Evolutionary conservation across 2,888 invertebrate genomes (phyloP), one percentile per base, ranked within the genome.

Genomic region (Gisinianus flammeolus): DNA sequence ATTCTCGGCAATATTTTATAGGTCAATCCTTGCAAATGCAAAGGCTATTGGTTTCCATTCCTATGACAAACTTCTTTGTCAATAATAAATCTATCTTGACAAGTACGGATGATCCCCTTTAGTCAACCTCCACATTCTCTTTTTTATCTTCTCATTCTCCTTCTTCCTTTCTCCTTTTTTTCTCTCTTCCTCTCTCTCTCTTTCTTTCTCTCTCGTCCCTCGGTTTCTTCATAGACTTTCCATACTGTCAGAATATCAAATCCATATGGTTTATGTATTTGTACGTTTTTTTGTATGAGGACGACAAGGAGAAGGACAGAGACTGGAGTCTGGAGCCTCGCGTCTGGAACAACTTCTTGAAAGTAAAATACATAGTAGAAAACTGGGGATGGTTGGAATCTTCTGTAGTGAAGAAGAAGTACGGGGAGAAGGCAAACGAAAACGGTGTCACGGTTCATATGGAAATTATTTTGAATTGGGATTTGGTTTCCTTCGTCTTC

Each of bases 81-180:
- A 71, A 71, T 71, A 71, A 56, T 54, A 71, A 71, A 71, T 71
- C 71, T 71, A 56, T 56, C 30, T 28, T 71, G 71, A 71, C 71
- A 71, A n/a, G 56, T 30, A 56, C 71, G 56, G 71, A 56, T 56
- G 54, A 56, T 71, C 56, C 71, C 52, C 71, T 30, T 56, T 71
- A 71, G 30, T 71, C 56, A 56, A 62, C 67, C 67, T 35, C 67
- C n/a, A 19, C 31, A 31, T 6, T 33, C 24, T 33, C 28, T n/a
- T n/a, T n/a, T n/a, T n/a, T n/a, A n/a, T n/a, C n/a, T n/a, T n/a
- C n/a, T n/a, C 24, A 24, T 4, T 58, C 58, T 58, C n/a, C 24
- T 10, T 5, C n/a, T 19, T 58, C 58, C 58, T 10, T 28, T n/a
- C 6, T 35, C 68, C 33, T 68, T 35, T 33, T 35, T 68, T 22